Evolutionary conservation across 2,797 vertebrate species (phyloP), one percentile per base, ranked within the genome.

Genomic region (Pipistrellus pipistrellus): DNA sequence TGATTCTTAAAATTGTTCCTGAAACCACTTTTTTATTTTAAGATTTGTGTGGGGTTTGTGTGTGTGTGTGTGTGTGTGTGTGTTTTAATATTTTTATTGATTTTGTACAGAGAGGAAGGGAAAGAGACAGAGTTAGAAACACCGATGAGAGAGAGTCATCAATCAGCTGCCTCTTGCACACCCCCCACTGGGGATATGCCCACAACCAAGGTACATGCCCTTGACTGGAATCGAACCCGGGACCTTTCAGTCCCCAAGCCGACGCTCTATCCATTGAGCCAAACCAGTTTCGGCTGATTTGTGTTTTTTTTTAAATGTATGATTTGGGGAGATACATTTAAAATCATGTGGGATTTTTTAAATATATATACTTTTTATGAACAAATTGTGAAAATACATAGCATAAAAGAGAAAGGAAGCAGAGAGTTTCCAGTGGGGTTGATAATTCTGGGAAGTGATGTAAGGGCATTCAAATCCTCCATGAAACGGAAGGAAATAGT

Each of bases 401-500:
- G 32, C 86, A 69, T 44, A 35, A 83, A 32, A 73, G 30, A 87
- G 75, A 78, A 88, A 90, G 18, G 64, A 66, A 88, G 73, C 14
- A 69, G n/a, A 27, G 62, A 46, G 59, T n/a, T 76, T 81, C 35
- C 64, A 46, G 18, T 35, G 46, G 86, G 10, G 12, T 66, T 81
- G 32, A 30, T 30, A 35, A 73, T 46, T 89, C 84, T 92, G 73
- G 75, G 69, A 80, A 64, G 83, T 25, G 44, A 12, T n/a, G 5
- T 30, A 85, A 94, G 44, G n/a, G 32, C 86, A 88, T 75, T 85
- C 64, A 92, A 78, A 83, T 80, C 78, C 95, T 88, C 91, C 57
- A 78, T 51, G 83, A 71, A 66, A 93, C 57, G 51, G 68, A 59
- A 92, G 53, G 30, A 89, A 91, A 95, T 77, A 35, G 35, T 71